These are phyloP conservation scores for Gandaritis pyraliata DNA, from an alignment of 2,888 invertebrate species.

Conservation along the genomic window DNA sequence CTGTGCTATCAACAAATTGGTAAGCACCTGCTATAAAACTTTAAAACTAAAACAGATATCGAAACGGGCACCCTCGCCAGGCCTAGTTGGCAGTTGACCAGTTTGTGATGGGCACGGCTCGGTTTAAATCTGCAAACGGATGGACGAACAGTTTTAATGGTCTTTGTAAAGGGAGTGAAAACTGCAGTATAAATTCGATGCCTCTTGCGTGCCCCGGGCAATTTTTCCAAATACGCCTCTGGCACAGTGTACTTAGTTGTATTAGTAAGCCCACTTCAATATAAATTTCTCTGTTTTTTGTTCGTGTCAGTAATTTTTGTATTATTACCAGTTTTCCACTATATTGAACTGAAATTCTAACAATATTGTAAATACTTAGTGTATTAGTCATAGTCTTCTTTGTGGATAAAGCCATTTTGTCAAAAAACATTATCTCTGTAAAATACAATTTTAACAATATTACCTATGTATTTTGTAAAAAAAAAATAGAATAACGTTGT, in stretches of 20 bases:
- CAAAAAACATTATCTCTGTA: too few species aligned
- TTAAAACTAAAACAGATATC: conserved; percentile 10
- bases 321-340: too few species aligned
- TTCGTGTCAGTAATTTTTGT: not conserved
- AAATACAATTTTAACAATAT: too few species aligned
- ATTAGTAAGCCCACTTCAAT: conserved; percentile 11
- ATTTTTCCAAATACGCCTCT: conserved; percentile 60
- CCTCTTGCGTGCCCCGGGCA: conserved; percentile 58
- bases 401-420: too few species aligned
- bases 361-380: too few species aligned
- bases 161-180: conserved; percentile 66
- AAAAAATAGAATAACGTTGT: too few species aligned
- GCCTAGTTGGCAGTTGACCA: conserved; percentile 36
- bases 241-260: conserved; percentile 17
- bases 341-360: too few species aligned
- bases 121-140: conserved; percentile 74
- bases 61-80: conserved; percentile 11
- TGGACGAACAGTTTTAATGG: conserved; percentile 77
- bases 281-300: not conserved
- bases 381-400: too few species aligned
- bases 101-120: conserved; percentile 65
- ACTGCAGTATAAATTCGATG: conserved; percentile 68
- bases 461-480: too few species aligned
- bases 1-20: too few species aligned
- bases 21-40: not conserved